Percentiles rank a stretch among this genome's conserved stretches.
Conservation (phyloP, 1,140 invertebrate species). For the Pogonomyrmex barbatus region DNA sequence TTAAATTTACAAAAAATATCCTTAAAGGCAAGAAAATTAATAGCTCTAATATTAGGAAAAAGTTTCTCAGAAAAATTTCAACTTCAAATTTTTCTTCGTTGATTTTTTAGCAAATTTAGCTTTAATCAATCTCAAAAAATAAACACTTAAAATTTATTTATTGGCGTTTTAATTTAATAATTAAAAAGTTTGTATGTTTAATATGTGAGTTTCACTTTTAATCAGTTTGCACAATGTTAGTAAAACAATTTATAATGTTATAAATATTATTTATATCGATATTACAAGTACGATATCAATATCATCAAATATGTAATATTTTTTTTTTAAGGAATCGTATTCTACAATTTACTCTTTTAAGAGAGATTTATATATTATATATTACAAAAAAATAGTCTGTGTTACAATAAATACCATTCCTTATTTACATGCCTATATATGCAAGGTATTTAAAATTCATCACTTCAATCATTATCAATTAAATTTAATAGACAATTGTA, state of each 20-base stretch:
- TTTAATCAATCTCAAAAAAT: conserved; percentile 18
- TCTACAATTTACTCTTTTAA: neutral
- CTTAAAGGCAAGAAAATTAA: neutral
- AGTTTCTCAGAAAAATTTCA: neutral
- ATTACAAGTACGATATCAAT: neutral
- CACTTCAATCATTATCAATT: neutral
- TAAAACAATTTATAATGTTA: neutral
- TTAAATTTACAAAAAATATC: neutral
- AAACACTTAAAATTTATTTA: neutral
- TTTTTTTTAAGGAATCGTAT: neutral
- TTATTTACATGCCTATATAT: neutral
- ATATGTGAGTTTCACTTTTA: neutral
- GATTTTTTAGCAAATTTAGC: neutral
- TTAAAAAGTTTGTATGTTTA: conserved; percentile 11
- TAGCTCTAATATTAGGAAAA: neutral
- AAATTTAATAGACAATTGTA: too few species aligned
- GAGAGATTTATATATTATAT: neutral
- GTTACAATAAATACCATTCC: neutral
- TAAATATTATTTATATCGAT: conserved; percentile 5
- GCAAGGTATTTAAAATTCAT: neutral
- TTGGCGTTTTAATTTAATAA: conserved; percentile 1
- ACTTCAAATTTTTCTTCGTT: neutral
- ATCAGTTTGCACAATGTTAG: neutral
- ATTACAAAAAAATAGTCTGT: neutral
- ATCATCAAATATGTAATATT: neutral